Conservation (phyloP, 2,888 invertebrate species). For the Apotomis capreana region DNA sequence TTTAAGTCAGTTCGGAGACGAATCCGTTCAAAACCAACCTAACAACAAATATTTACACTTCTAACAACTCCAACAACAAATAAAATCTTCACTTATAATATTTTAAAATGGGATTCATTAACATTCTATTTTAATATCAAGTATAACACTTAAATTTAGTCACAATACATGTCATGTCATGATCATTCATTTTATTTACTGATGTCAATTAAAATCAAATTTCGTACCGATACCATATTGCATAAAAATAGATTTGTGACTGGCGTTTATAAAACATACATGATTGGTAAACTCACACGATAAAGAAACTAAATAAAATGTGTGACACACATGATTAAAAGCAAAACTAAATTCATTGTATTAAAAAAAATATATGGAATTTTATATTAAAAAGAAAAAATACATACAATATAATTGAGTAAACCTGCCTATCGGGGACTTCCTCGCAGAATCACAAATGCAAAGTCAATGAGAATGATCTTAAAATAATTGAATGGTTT, state of each 20-base stretch:
- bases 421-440: background rate
- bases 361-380: conserved; percentile 33
- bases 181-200: conserved; percentile 47
- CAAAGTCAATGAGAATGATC: background rate
- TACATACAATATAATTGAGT: conserved; percentile 9
- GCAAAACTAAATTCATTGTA: conserved; percentile 41
- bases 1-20: conserved; percentile 4
- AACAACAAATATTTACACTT: conserved; percentile 58
- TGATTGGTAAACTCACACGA: conserved; percentile 38
- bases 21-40: conserved; percentile 46
- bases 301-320: conserved; percentile 42
- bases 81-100: conserved; percentile 64
- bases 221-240: conserved; percentile 20
- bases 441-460: background rate
- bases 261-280: conserved; percentile 32
- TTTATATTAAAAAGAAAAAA: conserved; percentile 26
- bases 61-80: conserved; percentile 64
- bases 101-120: conserved; percentile 50
- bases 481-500: background rate
- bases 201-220: conserved; percentile 29
- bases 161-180: conserved; percentile 69
- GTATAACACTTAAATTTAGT: conserved; percentile 57
- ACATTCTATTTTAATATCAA: conserved; percentile 36
- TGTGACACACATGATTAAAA: conserved; percentile 46
- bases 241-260: conserved; percentile 39